A percentile compares a stretch with the other conserved stretches of the same genome.
phyloP scores from a whole-genome alignment of 2,888 invertebrate genomes.

The Autographa pulchrina region DNA sequence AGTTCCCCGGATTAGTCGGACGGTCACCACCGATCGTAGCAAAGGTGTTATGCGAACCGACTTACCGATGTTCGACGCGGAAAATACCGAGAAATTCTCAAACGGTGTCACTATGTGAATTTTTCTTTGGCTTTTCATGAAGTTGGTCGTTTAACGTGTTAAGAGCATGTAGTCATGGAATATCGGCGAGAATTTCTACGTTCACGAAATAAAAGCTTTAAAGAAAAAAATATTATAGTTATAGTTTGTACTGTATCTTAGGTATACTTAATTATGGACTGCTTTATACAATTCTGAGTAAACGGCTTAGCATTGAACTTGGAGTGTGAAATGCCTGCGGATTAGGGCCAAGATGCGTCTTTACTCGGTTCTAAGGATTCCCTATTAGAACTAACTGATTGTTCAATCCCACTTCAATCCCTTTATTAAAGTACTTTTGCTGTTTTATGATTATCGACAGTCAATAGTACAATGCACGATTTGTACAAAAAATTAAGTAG shows the following conservation, averaged over 20 bases:
- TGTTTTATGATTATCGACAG: not conserved
- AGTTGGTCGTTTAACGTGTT: not conserved
- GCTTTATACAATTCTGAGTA: slow-evolving; percentile 65
- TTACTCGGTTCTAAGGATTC: slow-evolving; percentile 51
- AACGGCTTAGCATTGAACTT: slow-evolving; percentile 75
- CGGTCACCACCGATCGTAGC: slow-evolving; percentile 26
- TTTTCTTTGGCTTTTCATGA: not conserved
- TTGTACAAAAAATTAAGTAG: no score
- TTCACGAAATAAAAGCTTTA: not conserved
- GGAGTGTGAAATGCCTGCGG: slow-evolving; percentile 50
- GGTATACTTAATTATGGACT: not conserved
- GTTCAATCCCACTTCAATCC: slow-evolving; percentile 25
- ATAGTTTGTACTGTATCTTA: no score
- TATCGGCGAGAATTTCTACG: not conserved
- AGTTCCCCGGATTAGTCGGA: slow-evolving; percentile 41
- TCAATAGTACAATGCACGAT: not conserved
- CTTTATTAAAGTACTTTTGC: slow-evolving; percentile 2
- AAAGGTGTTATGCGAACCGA: slow-evolving; percentile 19
- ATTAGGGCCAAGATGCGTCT: slow-evolving; percentile 51
- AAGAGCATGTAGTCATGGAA: not conserved
- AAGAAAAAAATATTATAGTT: no score
- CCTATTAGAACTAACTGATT: slow-evolving; percentile 23
- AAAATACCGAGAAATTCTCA: slow-evolving; percentile 17
- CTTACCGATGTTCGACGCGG: slow-evolving; percentile 17
- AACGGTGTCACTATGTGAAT: not conserved